Base-by-base conservation (phyloP, 2,888 invertebrate genomes). In the Alloscopus bannaensis region DNA sequence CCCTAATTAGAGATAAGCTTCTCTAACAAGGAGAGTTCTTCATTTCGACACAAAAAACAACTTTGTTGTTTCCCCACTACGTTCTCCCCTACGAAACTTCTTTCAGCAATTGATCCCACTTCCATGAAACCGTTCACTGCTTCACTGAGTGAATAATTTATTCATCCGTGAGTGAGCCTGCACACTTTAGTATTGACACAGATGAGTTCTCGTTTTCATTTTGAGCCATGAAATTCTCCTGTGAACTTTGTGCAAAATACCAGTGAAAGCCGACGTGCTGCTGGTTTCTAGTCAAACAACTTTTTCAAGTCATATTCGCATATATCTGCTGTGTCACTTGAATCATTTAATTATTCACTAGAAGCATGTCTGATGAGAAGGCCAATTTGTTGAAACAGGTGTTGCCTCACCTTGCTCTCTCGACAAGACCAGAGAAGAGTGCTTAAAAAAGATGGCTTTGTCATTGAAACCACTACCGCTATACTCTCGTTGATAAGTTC, bases 1-100 rank as follows among this genome's bases (percentile, higher is more conserved):
- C 76, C 76, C 76, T 76, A 76, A 76, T 76, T 76, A 76, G 76
- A 20, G 68, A 68, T 76, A 76, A 76, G 69, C 68, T 69, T 40
- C 50, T 75, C 60, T 59, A 59, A 75, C 73, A 57, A 72, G 42
- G 28, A 62, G 47, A 72, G 26, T 20, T 64, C 40, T 72, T 72
- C 65, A 72, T 55, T n/a, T 72, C 62, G 65, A n/a, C n/a, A 4
- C 47, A 47, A 4, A 47, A n/a, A 47, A 47, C 64, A 59, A 73
- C 28, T 62, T 62, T 62, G 62, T 28, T 52, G 20, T n/a, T n/a
- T n/a, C n/a, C n/a, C n/a, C n/a, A n/a, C n/a, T 13, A 11, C 18
- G 40, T 40, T 18, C 20, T 36, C 42, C 28, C 42, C 0, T 55
- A 36, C 57, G 16, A n/a, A n/a, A n/a, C n/a, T 18, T 72, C 45